Evolutionary conservation across 1,140 invertebrate genomes (phyloP).

Genomic region (Archivesica marissinica): DNA sequence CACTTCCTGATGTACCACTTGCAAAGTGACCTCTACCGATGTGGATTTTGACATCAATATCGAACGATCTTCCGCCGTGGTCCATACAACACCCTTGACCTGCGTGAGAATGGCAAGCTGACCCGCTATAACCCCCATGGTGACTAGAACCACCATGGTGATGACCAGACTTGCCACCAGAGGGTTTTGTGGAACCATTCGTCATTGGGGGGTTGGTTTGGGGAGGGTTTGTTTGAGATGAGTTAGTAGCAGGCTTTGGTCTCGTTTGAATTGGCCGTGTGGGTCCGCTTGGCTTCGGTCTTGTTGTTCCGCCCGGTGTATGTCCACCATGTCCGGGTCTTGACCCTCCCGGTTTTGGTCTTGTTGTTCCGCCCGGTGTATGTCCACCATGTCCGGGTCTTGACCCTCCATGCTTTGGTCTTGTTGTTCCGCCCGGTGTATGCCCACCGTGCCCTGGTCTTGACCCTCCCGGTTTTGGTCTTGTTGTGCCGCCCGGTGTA

Average conservation of each 20-base stretch:
- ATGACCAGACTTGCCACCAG: not conserved
- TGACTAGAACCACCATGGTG: not conserved
- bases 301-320: not conserved
- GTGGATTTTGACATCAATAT: constrained; percentile 46
- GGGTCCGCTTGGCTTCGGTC: constrained; percentile 45
- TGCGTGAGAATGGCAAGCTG: constrained; percentile 39
- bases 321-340: constrained; percentile 19
- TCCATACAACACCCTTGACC: constrained; percentile 26
- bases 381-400: constrained; percentile 19
- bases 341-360: constrained; percentile 31
- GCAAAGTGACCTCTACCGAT: constrained; percentile 7
- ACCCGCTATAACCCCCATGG: not conserved
- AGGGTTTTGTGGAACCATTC: not conserved
- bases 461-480: constrained; percentile 43
- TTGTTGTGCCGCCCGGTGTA: constrained; percentile 49
- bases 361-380: constrained; percentile 44
- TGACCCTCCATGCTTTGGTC: constrained; percentile 36
- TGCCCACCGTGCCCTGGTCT: constrained; percentile 15
- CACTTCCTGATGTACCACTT: not conserved
- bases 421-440: constrained; percentile 50
- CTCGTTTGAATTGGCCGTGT: not conserved
- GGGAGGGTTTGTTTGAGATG: not conserved
- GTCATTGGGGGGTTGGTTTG: not conserved
- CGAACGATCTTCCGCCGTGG: constrained; percentile 8
- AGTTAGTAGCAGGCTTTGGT: not conserved